A percentile compares a stretch with the other conserved stretches of the same genome.
phyloP scores from a whole-genome alignment of 2,113 vertebrate species.

The Cynoglossus semilaevis region DNA sequence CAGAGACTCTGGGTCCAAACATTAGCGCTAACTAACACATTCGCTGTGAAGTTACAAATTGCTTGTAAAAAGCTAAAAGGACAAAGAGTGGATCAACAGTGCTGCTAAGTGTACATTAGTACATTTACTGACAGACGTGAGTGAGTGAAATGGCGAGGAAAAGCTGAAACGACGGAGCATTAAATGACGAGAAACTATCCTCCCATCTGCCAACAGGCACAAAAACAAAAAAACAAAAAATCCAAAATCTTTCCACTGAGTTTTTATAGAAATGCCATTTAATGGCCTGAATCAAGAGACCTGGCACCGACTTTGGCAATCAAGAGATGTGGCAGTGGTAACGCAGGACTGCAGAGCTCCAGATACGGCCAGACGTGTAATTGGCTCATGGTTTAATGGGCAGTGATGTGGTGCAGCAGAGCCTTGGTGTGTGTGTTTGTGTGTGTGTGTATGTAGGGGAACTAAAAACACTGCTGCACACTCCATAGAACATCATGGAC shows the following conservation, averaged over 20 bases:
- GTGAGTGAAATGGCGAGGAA: slow-evolving; percentile 27
- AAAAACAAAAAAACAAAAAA: slow-evolving; percentile 15
- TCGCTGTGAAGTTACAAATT: not conserved
- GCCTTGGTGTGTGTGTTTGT: slow-evolving; percentile 4
- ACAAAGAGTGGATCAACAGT: not conserved
- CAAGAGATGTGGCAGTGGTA: not conserved
- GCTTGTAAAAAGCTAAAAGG: not conserved
- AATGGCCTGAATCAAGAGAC: slow-evolving; percentile 44
- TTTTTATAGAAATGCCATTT: slow-evolving; percentile 35
- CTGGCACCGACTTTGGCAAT: slow-evolving; percentile 1
- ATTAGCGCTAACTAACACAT: not conserved
- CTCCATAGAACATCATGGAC: not conserved
- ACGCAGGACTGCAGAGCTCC: slow-evolving; percentile 26
- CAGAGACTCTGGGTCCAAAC: not conserved
- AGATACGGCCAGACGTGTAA: slow-evolving; percentile 22
- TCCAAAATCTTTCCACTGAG: slow-evolving; percentile 37
- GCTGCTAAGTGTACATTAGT: not conserved
- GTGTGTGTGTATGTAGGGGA: slow-evolving; percentile 8
- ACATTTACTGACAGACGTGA: slow-evolving; percentile 10
- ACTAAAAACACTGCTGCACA: slow-evolving; percentile 2
- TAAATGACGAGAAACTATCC: slow-evolving; percentile 58
- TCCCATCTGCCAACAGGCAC: slow-evolving; percentile 49
- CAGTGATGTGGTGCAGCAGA: slow-evolving; percentile 17
- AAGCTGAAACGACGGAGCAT: slow-evolving; percentile 39
- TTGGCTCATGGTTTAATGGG: slow-evolving; percentile 37